Percentiles rank a stretch among this genome's conserved stretches.
phyloP scores from a whole-genome alignment of 1,140 invertebrate species.

The Diachasma alloeum region DNA sequence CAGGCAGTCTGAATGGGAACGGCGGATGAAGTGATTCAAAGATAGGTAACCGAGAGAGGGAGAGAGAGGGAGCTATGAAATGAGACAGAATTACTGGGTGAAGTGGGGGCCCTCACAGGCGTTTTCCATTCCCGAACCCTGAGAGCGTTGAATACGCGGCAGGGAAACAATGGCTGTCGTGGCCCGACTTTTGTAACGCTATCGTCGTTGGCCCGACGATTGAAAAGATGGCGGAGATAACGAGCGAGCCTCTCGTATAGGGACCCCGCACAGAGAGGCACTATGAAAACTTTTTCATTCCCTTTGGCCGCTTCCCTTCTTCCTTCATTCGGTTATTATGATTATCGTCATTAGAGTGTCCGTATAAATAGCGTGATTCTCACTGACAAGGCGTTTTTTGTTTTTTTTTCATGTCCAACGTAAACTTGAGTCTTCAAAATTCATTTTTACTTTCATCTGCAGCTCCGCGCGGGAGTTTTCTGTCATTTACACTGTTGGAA shows the following conservation, averaged over 20 bases:
- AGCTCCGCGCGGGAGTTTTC: background rate
- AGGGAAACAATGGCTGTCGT: constrained; percentile 44
- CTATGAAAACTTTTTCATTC: background rate
- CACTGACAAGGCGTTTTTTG: constrained; percentile 34
- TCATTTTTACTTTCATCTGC: background rate
- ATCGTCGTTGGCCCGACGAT: constrained; percentile 42
- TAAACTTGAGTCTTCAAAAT: background rate
- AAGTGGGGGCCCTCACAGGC: constrained; percentile 9
- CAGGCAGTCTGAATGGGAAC: constrained; percentile 13
- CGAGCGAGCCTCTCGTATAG: constrained; percentile 16
- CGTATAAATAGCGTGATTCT: constrained; percentile 51
- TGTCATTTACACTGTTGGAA: too few relatives aligned
- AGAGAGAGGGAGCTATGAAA: background rate
- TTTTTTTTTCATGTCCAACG: constrained; percentile 20
- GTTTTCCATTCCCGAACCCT: constrained; percentile 27
- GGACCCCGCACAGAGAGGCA: background rate
- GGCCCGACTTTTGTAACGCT: constrained; percentile 46
- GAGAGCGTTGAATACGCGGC: constrained; percentile 33
- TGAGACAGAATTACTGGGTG: constrained; percentile 8
- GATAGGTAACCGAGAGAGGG: constrained; percentile 34
- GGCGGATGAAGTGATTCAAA: constrained; percentile 40
- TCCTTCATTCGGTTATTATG: constrained; percentile 40
- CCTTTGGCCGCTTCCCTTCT: background rate
- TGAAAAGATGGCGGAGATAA: constrained; percentile 43
- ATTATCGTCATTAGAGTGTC: constrained; percentile 51